Base-by-base conservation (phyloP, 2,888 invertebrate genomes). In the Orthosia gothica region DNA sequence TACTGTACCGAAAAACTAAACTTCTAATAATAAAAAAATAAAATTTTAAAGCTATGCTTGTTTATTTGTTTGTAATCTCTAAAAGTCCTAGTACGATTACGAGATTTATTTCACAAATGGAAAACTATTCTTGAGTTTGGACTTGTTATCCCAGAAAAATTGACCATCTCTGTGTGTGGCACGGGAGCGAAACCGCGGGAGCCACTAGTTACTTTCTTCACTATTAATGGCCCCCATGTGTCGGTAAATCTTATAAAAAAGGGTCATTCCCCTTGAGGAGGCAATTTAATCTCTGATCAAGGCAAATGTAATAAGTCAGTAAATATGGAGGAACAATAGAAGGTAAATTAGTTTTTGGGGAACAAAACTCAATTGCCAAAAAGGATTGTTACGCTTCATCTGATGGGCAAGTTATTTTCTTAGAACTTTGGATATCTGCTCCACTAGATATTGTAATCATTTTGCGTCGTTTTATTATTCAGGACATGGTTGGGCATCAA, bases 221-320 rank as follows among this genome's bases (percentile, higher is more conserved):
- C 78, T 82, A 79, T 81, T 81, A 76, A 80, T 74, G 45, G 75
- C 74, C 58, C 61, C 70, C 77, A 85, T 87, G 82, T 87, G 86
- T 81, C 78, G 69, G 80, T 90, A 92, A 92, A 92, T 93, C 91
- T 92, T 91, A 90, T 91, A 92, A 92, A 89, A 89, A 91, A 90
- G 91, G 92, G 89, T 89, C 92, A 87, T 90, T 90, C 89, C 89
- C 91, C 88, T 87, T 87, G 89, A 89, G 88, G 83, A 91, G 90
- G 89, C 93, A 94, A 95, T 94, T 94, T 94, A 93, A 93, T 95
- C 93, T 95, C 94, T 94, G 93, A 93, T 95, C 93, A 93, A 93
- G 93, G 92, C 92, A 94, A 94, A 95, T 93, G 92, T 92, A 94
- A 95, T 95, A 95, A 94, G 91, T 92, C 88, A 88, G 93, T 93